Evolutionary conservation across 2,797 vertebrate genomes (phyloP), one percentile per base, ranked within the genome.

Genomic region (Pristis pectinata): DNA sequence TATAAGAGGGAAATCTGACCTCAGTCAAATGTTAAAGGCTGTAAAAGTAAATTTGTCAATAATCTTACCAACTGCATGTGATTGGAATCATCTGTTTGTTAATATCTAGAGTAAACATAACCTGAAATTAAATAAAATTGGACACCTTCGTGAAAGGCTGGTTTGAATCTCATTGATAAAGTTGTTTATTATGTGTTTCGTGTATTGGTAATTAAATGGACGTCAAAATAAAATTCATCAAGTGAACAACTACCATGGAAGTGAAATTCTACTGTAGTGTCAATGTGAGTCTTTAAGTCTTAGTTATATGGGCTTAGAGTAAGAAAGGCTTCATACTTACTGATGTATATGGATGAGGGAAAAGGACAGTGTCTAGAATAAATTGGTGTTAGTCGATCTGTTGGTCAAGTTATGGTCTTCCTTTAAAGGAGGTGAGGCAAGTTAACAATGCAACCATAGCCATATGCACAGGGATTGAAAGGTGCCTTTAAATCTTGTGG

Each of bases 121-220:
- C 61, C 13, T 64, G n/a, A 3, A 30, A 91, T 74, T 11, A 37
- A 27, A 24, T 30, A 24, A 59, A 77, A 49, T 37, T 67, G 56
- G 49, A 53, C 2, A 74, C 56, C 95, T 72, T 82, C 67, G 92
- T 41, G 10, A 95, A 10, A 94, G 44, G 61, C 61, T 82, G 61
- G 92, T 41, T 72, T 83, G 8, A 61, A 11, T 77, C 3, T n/a
- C 37, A 59, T 59, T 37, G 34, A 87, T 82, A 82, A 82, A 53
- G 9, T 2, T 34, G 56, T 59, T 89, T 15, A 30, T n/a, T n/a
- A 13, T 41, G 8, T 91, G 87, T 22, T 34, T 89, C 53, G 89
- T 82, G 19, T 82, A 9, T 49, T 82, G 9, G 41, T 82, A 79
- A 89, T 89, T 61, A 64, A 59, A 89, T 22, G 3, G 17, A 89